Percentiles rank a stretch among this genome's conserved stretches.
Conservation (phyloP, 2,113 vertebrate species). For the Scopus umbretta region DNA sequence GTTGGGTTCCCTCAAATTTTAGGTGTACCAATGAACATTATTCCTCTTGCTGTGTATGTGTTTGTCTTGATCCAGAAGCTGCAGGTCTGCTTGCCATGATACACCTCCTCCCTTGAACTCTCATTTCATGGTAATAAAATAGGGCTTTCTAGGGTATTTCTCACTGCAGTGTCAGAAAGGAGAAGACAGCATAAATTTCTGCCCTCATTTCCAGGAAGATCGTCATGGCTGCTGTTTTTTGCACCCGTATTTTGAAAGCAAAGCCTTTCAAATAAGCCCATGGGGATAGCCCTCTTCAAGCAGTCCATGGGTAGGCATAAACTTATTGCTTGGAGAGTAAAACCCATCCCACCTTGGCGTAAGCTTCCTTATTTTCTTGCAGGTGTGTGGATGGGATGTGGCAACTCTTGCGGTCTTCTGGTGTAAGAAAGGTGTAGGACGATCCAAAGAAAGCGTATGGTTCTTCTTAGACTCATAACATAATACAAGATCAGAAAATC, state of each 20-base stretch:
- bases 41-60: neutral
- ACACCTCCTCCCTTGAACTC: neutral
- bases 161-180: neutral
- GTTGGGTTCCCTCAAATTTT: neutral
- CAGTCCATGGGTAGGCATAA: no score
- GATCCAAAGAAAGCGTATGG: neutral
- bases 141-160: neutral
- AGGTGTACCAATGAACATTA: neutral
- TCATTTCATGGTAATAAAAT: neutral
- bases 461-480: no score
- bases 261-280: neutral
- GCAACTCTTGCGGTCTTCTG: neutral
- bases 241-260: neutral
- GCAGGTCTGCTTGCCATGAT: neutral
- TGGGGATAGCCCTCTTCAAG: neutral
- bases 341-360: neutral
- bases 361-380: neutral
- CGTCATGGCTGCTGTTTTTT: neutral
- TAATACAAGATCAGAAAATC: neutral
- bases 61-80: neutral
- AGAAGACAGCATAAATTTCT: neutral
- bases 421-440: neutral
- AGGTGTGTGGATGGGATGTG: neutral
- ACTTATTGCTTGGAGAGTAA: neutral
- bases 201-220: neutral